Evolutionary conservation across 2,797 vertebrate species (phyloP).

Genomic region (Lophotriccus pileatus): DNA sequence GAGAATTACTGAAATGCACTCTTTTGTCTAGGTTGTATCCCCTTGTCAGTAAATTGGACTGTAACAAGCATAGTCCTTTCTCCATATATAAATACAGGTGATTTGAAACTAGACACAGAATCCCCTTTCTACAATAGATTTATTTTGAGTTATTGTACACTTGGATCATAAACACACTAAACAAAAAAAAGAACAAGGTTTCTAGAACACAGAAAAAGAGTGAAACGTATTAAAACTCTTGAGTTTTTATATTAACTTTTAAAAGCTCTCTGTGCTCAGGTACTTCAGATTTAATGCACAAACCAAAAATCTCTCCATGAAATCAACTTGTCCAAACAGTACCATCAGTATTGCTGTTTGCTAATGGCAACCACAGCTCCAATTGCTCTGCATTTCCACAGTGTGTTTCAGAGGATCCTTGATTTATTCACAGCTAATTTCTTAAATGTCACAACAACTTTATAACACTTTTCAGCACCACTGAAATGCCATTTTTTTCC

Average conservation of each 20-base stretch:
- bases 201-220: background rate
- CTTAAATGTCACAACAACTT: background rate
- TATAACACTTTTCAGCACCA: background rate
- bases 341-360: background rate
- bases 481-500: background rate
- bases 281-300: background rate
- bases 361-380: background rate
- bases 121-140: background rate
- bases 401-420: background rate
- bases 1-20: background rate
- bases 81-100: background rate
- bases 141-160: rapidly evolving
- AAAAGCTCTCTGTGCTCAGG: background rate
- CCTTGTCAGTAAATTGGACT: background rate
- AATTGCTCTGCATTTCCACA: background rate
- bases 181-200: background rate
- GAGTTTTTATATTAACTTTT: background rate
- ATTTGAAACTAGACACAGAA: background rate
- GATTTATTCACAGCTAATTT: constrained; percentile 14
- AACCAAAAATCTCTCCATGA: background rate
- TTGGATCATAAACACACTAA: background rate
- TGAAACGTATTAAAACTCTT: background rate
- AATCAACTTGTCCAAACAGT: background rate
- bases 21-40: background rate
- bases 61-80: background rate